Percentiles rank a stretch among this genome's conserved stretches.
Evolutionary conservation across 1,140 invertebrate species (phyloP).

Genomic region (Bacillus rossius): DNA sequence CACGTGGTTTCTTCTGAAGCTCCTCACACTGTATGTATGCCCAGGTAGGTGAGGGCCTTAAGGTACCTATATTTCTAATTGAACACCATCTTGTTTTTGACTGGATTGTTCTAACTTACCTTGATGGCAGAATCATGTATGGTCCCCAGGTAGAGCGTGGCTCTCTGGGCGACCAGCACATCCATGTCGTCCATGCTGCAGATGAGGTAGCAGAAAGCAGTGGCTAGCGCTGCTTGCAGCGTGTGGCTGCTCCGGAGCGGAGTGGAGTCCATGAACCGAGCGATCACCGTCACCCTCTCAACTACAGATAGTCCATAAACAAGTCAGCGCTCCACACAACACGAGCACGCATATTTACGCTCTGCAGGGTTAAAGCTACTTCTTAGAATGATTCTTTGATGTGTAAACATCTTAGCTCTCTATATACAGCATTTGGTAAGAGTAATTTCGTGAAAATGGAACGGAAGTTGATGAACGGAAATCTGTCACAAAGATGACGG

Average conservation of each 20-base stretch:
- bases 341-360: no score
- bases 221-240: conserved; percentile 90
- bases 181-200: conserved; percentile 94
- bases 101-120: conserved; percentile 40
- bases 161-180: conserved; percentile 89
- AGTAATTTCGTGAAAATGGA: no score
- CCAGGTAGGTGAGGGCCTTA: no score
- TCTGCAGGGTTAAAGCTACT: no score
- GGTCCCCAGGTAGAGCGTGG: conserved; percentile 89
- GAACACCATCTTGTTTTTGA: not conserved
- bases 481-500: no score
- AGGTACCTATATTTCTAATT: conserved; percentile 10
- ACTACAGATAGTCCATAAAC: conserved; percentile 48
- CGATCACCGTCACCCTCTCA: conserved; percentile 87
- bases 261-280: conserved; percentile 87
- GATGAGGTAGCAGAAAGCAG: conserved; percentile 95
- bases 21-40: no score
- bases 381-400: no score
- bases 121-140: conserved; percentile 82
- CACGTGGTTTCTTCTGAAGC: no score
- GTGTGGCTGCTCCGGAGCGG: conserved; percentile 75
- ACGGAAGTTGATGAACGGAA: no score
- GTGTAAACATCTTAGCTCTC: no score
- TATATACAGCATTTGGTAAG: no score
- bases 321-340: no score